Percentiles rank a stretch among this genome's conserved stretches.
Conservation (phyloP, 2,888 invertebrate genomes). For the Machimus atricapillus region DNA sequence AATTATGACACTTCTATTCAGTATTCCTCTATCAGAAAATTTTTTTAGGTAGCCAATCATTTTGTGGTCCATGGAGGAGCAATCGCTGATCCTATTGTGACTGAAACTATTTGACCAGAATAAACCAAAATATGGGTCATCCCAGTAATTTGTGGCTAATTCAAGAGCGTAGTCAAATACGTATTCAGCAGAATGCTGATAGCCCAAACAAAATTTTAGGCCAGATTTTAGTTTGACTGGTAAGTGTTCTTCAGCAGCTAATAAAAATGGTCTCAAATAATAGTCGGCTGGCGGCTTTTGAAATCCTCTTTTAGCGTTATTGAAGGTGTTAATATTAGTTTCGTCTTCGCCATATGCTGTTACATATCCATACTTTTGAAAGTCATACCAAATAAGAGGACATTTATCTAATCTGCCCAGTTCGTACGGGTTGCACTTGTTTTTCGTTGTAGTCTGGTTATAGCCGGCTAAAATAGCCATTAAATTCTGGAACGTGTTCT, state of each 20-base stretch:
- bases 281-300: slow-evolving; percentile 79
- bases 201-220: slow-evolving; percentile 69
- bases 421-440: slow-evolving; percentile 63
- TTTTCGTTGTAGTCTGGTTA: slow-evolving; percentile 63
- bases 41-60: slow-evolving; percentile 68
- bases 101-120: slow-evolving; percentile 83
- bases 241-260: slow-evolving; percentile 70
- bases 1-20: slow-evolving; percentile 72
- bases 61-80: slow-evolving; percentile 71
- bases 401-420: slow-evolving; percentile 72
- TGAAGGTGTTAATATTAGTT: slow-evolving; percentile 72
- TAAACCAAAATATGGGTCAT: slow-evolving; percentile 73
- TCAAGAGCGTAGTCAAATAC: slow-evolving; percentile 74
- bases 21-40: slow-evolving; percentile 67
- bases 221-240: slow-evolving; percentile 64
- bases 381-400: slow-evolving; percentile 80
- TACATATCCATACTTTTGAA: slow-evolving; percentile 72
- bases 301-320: slow-evolving; percentile 77
- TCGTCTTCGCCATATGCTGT: slow-evolving; percentile 85
- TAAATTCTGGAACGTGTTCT: slow-evolving; percentile 90
- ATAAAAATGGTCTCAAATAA: slow-evolving; percentile 77
- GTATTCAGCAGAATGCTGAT: slow-evolving; percentile 71
- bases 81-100: slow-evolving; percentile 73
- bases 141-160: slow-evolving; percentile 70
- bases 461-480: slow-evolving; percentile 82